Conservation (phyloP, 2,888 invertebrate genomes). For the Vanessa cardui region DNA sequence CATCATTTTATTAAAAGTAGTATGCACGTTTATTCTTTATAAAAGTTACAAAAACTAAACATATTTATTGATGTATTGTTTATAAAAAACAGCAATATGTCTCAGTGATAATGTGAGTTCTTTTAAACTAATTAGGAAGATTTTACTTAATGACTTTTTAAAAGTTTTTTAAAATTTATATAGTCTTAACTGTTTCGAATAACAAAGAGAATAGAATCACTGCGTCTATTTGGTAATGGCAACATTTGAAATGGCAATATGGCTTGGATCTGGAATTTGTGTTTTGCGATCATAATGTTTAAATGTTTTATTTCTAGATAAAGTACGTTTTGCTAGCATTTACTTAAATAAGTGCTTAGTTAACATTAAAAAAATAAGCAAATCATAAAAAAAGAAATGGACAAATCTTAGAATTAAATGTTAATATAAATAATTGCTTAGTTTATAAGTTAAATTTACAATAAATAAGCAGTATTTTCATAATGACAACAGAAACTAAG, state of each 20-base stretch:
- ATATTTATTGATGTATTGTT: too few species aligned
- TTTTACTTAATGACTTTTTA: too few species aligned
- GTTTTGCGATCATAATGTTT: constrained; percentile 15
- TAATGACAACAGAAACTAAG: constrained; percentile 64
- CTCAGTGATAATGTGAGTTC: too few species aligned
- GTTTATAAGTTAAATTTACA: constrained; percentile 2
- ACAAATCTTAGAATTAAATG: background rate
- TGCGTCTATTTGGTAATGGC: background rate
- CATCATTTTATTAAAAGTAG: too few species aligned
- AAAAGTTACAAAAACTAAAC: too few species aligned
- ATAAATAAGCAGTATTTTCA: constrained; percentile 38
- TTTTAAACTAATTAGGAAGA: too few species aligned
- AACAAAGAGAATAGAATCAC: too few species aligned
- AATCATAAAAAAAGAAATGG: constrained; percentile 8
- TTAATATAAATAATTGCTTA: constrained; percentile 25
- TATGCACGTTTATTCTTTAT: too few species aligned
- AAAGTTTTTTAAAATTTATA: too few species aligned
- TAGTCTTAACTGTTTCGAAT: too few species aligned
- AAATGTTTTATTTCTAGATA: constrained; percentile 15
- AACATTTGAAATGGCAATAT: constrained; percentile 18
- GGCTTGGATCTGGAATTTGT: constrained; percentile 21
- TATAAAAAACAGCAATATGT: too few species aligned
- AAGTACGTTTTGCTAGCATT: background rate
- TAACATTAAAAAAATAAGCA: too few species aligned
- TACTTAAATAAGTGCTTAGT: background rate